phyloP scores from a whole-genome alignment of 92 coral and sea anemone species.

The Virgularia gustaviana region DNA sequence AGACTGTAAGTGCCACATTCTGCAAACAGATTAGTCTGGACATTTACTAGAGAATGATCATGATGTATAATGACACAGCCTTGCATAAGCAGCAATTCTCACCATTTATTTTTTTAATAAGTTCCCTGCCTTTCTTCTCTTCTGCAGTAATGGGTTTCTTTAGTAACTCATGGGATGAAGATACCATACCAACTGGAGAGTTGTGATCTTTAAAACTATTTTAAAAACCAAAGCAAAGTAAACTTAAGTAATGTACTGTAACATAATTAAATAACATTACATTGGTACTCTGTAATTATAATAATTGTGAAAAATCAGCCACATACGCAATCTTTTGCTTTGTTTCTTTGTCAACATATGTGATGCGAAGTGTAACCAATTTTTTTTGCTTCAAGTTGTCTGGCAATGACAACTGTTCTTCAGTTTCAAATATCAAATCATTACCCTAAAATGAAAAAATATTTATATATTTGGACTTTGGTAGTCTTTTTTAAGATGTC shows the following conservation, averaged over 20 bases:
- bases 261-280: too few relatives aligned
- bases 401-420: constrained; percentile 79
- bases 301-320: too few relatives aligned
- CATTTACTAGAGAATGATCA: neutral
- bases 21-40: too few relatives aligned
- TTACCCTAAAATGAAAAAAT: constrained; percentile 59
- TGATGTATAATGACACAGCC: too few relatives aligned
- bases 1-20: too few relatives aligned
- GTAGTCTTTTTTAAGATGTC: neutral
- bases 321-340: constrained; percentile 78
- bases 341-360: constrained; percentile 81
- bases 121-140: constrained; percentile 53
- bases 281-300: too few relatives aligned
- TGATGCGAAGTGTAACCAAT: constrained; percentile 73
- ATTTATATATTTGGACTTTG: neutral
- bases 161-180: constrained; percentile 24
- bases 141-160: constrained; percentile 16
- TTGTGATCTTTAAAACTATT: constrained; percentile 20
- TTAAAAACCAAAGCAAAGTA: too few relatives aligned
- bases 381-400: constrained; percentile 68
- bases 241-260: too few relatives aligned
- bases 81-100: neutral
- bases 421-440: constrained; percentile 70
- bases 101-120: constrained; percentile 77
- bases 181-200: constrained; percentile 18